These are phyloP conservation scores for Crotalus viridis DNA, from an alignment of 2,113 vertebrate species.

Conservation along the genomic window DNA sequence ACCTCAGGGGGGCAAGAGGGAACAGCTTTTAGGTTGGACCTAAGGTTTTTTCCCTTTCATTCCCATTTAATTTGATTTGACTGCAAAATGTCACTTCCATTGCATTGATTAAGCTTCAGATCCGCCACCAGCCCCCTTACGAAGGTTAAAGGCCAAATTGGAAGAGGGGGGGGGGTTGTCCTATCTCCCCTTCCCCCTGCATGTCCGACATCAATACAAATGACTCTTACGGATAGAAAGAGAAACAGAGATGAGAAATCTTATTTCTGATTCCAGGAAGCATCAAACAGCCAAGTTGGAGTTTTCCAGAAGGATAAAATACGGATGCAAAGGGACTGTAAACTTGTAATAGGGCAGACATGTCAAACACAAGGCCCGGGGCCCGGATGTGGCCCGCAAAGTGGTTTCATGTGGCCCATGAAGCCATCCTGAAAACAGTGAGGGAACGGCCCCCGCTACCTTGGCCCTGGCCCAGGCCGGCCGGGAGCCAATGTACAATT, in stretches of 20 bases:
- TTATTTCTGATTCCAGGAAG: slow-evolving; percentile 11
- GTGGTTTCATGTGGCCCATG: too few relatives aligned
- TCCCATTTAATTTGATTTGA: slow-evolving; percentile 96
- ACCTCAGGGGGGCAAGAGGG: slow-evolving; percentile 74
- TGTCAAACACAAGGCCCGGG: too few relatives aligned
- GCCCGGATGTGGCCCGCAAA: too few relatives aligned
- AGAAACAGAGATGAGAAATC: slow-evolving; percentile 25
- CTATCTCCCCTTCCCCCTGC: slow-evolving; percentile 35
- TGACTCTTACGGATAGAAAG: slow-evolving; percentile 39
- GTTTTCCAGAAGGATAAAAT: background rate
- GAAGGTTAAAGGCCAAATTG: slow-evolving; percentile 76
- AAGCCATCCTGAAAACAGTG: too few relatives aligned
- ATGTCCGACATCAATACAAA: slow-evolving; percentile 69
- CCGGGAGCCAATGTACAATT: too few relatives aligned
- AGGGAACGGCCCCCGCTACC: too few relatives aligned
- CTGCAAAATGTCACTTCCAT: slow-evolving; percentile 89
- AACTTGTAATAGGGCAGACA: background rate
- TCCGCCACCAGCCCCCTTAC: slow-evolving; percentile 76
- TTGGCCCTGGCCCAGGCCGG: too few relatives aligned
- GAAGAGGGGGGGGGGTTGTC: slow-evolving; percentile 63
- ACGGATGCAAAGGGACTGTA: background rate
- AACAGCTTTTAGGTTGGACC: slow-evolving; percentile 79
- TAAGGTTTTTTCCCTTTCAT: slow-evolving; percentile 80
- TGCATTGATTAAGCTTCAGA: slow-evolving; percentile 89
- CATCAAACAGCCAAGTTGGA: background rate